Evolutionary conservation across 1,140 invertebrate genomes (phyloP).

Genomic region (Monochamus saltuarius): DNA sequence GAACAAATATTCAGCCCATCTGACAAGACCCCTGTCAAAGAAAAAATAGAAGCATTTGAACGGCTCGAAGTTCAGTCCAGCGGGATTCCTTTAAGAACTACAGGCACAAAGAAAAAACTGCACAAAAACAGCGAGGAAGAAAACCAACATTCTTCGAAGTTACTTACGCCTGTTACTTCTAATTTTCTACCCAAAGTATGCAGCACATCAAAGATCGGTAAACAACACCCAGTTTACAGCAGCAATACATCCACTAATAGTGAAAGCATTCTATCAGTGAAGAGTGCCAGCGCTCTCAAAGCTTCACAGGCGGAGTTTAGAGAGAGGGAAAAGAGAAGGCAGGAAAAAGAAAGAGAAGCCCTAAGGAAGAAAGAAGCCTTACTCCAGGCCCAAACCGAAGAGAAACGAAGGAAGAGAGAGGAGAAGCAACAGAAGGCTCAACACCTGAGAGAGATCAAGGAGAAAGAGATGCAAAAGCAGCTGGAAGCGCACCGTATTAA

Average conservation of each 20-base stretch:
- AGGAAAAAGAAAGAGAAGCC: conserved; percentile 49
- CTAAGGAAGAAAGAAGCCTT: conserved; percentile 48
- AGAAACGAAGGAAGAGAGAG: conserved; percentile 59
- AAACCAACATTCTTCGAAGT: conserved; percentile 21
- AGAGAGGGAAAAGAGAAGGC: conserved; percentile 23
- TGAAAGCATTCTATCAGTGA: conserved; percentile 16
- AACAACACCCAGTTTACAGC: neutral
- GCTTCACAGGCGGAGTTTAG: conserved; percentile 27
- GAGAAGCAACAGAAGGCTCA: conserved; percentile 60
- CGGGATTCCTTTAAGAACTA: neutral
- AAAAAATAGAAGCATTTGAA: neutral
- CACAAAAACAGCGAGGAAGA: neutral
- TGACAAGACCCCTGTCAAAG: neutral
- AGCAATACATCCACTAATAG: conserved; percentile 3
- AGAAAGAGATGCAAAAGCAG: conserved; percentile 57
- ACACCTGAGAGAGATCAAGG: conserved; percentile 58
- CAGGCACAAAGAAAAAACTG: neutral
- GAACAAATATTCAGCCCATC: neutral
- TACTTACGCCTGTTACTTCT: conserved; percentile 33
- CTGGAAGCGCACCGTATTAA: conserved; percentile 56
- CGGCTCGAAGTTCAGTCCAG: neutral
- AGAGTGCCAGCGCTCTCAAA: conserved; percentile 15
- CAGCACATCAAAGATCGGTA: conserved; percentile 25
- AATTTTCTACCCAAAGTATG: conserved; percentile 22
- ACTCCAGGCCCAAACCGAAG: conserved; percentile 49